phyloP scores from a whole-genome alignment of 2,797 vertebrate genomes.

The Enteromius treurensis region DNA sequence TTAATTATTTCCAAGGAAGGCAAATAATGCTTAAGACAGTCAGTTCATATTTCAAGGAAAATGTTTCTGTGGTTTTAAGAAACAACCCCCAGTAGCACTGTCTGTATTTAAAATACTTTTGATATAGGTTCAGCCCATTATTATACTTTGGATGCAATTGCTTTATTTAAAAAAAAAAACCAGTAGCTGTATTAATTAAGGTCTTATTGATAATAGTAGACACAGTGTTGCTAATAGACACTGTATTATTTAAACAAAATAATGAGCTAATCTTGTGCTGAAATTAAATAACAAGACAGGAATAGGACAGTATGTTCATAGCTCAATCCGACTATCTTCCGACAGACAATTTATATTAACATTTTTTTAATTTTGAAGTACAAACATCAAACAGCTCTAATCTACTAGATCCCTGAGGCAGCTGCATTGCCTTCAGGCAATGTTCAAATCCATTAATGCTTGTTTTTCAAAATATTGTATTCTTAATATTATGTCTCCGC shows the following conservation, averaged over 20 bases:
- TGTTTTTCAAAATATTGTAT: slow-evolving; percentile 4
- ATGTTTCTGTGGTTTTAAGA: slow-evolving; percentile 24
- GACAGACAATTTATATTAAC: not conserved
- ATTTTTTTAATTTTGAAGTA: not conserved
- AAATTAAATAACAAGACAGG: not conserved
- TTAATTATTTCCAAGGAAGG: slow-evolving; percentile 47
- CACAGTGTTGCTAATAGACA: not conserved
- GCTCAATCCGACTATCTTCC: not conserved
- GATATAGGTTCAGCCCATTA: slow-evolving; percentile 9
- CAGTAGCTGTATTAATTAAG: not conserved
- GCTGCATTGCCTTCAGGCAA: slow-evolving; percentile 7
- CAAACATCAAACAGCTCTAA: not conserved
- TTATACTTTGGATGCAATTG: not conserved
- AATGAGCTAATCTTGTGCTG: not conserved
- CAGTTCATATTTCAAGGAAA: slow-evolving; percentile 58
- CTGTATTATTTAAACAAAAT: not conserved
- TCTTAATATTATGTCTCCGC: not conserved
- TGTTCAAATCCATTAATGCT: not conserved
- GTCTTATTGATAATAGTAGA: not conserved
- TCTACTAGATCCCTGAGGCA: not conserved
- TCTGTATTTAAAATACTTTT: slow-evolving; percentile 10
- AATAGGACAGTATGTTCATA: not conserved
- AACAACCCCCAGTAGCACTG: not conserved
- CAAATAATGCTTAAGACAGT: slow-evolving; percentile 54
- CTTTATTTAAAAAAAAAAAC: slow-evolving; percentile 6